Evolutionary conservation across 2,888 invertebrate species (phyloP).

Genomic region (Adelphocoris suturalis): DNA sequence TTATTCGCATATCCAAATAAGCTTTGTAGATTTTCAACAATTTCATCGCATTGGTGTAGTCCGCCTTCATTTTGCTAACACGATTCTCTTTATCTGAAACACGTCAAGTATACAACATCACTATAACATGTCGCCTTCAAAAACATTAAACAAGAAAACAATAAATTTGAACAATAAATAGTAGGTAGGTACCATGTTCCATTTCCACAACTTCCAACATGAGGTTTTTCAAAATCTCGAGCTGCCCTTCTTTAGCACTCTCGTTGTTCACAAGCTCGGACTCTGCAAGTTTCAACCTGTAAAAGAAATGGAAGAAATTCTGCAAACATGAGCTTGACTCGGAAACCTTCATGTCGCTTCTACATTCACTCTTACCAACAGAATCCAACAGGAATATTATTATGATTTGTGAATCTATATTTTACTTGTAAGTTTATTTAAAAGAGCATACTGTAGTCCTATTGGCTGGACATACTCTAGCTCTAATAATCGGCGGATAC

Average conservation of each 20-base stretch:
- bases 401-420: no score
- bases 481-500: no score
- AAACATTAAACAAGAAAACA: no score
- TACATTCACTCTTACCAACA: no score
- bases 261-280: background rate
- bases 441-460: no score
- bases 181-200: conserved; percentile 17
- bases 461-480: no score
- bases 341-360: no score
- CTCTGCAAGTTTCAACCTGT: background rate
- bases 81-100: conserved; percentile 55
- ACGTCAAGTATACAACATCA: background rate
- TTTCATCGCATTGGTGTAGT: background rate
- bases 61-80: conserved; percentile 4
- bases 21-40: conserved; percentile 20
- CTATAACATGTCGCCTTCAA: background rate
- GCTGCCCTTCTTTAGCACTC: background rate
- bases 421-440: no score
- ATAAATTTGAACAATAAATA: no score
- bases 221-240: background rate
- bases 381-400: no score
- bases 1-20: conserved; percentile 21
- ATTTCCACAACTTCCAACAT: conserved; percentile 3
- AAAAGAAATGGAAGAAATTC: background rate
- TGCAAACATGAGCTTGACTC: no score